Percentiles rank a stretch among this genome's conserved stretches.
These are phyloP conservation scores for Adrianichthys oophorus DNA, from an alignment of 2,797 vertebrate genomes.

Conservation along the genomic window DNA sequence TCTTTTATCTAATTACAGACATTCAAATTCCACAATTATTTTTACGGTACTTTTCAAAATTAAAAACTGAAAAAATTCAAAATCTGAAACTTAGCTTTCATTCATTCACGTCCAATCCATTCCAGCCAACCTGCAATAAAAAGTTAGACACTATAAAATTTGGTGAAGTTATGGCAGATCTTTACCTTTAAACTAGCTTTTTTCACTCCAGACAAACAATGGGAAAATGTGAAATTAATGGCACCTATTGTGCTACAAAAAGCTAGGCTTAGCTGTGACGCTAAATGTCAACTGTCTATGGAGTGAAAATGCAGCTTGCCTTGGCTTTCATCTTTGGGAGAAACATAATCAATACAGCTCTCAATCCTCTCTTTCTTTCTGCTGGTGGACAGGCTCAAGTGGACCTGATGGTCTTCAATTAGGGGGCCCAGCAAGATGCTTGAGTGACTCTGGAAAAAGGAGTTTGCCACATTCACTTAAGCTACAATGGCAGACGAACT, in stretches of 20 bases:
- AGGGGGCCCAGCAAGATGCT: slow-evolving; percentile 46
- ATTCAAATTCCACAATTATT: too few relatives aligned
- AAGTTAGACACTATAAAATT: slow-evolving; percentile 36
- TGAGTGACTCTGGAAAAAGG: slow-evolving; percentile 51
- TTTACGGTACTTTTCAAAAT: too few relatives aligned
- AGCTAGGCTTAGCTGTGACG: slow-evolving; percentile 51
- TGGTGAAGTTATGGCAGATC: slow-evolving; percentile 22
- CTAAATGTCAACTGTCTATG: slow-evolving; percentile 72
- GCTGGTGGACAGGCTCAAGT: slow-evolving; percentile 49
- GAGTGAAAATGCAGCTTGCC: slow-evolving; percentile 48
- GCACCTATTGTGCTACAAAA: slow-evolving; percentile 52
- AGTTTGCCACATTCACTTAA: slow-evolving; percentile 61
- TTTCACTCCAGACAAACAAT: slow-evolving; percentile 42
- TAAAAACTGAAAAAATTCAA: too few relatives aligned
- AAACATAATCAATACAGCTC: slow-evolving; percentile 41
- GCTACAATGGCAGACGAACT: slow-evolving; percentile 20
- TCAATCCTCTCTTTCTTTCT: slow-evolving; percentile 24
- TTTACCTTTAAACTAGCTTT: slow-evolving; percentile 28
- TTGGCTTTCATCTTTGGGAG: slow-evolving; percentile 48
- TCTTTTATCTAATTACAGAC: too few relatives aligned
- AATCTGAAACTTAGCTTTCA: too few relatives aligned
- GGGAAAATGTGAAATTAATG: slow-evolving; percentile 66
- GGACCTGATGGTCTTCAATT: slow-evolving; percentile 64
- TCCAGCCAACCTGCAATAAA: neutral
- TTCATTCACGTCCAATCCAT: too few relatives aligned